Conservation (phyloP, 1,140 invertebrate genomes). For the Dinothrombium tinctorium region DNA sequence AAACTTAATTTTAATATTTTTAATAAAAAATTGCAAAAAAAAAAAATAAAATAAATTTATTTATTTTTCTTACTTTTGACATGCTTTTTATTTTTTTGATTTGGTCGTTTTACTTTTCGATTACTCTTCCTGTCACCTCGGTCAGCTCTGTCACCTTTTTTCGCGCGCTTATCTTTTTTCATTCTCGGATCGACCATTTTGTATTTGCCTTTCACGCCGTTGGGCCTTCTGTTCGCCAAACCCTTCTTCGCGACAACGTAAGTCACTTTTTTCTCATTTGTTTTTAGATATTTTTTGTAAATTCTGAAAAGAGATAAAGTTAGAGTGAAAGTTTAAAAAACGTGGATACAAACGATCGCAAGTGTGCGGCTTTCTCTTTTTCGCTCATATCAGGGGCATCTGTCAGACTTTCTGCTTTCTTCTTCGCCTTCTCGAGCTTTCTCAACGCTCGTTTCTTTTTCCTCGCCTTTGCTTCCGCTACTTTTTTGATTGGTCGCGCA, state of each 20-base stretch:
- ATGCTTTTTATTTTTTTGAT: too few species aligned
- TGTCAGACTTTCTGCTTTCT: constrained; percentile 72
- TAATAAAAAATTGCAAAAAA: too few species aligned
- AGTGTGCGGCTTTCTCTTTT: constrained; percentile 69
- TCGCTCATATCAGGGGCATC: constrained; percentile 71
- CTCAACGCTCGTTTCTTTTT: constrained; percentile 64
- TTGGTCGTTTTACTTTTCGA: too few species aligned
- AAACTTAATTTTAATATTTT: too few species aligned
- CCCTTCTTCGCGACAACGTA: constrained; percentile 88
- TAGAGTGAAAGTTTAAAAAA: background rate
- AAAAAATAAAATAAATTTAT: too few species aligned
- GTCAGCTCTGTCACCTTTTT: too few species aligned
- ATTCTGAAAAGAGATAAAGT: constrained; percentile 30
- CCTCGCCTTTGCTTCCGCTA: constrained; percentile 87
- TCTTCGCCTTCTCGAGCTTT: constrained; percentile 76
- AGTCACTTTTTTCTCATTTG: constrained; percentile 51
- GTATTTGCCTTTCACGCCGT: constrained; percentile 69
- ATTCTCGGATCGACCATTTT: constrained; percentile 82
- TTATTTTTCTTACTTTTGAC: too few species aligned
- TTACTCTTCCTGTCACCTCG: too few species aligned
- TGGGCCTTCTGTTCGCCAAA: constrained; percentile 44
- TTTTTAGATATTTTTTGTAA: constrained; percentile 54
- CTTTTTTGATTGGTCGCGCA: constrained; percentile 85
- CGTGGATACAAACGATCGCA: constrained; percentile 47
- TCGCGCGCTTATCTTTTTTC: constrained; percentile 57